Conservation (phyloP, 64 coral and sea anemone genomes). For the Porites australiensis region DNA sequence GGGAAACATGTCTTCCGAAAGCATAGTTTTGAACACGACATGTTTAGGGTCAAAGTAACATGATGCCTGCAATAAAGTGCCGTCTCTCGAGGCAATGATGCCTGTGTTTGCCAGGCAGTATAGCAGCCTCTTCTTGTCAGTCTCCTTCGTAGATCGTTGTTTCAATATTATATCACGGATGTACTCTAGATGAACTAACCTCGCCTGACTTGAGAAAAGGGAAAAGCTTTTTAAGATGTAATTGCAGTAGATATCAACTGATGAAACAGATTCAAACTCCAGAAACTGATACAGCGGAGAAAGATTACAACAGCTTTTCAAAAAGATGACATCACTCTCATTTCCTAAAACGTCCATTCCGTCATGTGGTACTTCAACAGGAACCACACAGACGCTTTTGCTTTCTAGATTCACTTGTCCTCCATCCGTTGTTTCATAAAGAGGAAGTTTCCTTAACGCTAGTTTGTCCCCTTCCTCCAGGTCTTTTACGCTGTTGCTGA, state of each 20-base stretch:
- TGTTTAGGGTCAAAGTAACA: slow-evolving; percentile 32
- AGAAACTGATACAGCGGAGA: slow-evolving; percentile 16
- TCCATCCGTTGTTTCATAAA: slow-evolving; percentile 43
- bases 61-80: slow-evolving; percentile 9
- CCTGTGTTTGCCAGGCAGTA: neutral
- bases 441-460: slow-evolving; percentile 21
- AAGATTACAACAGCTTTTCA: neutral
- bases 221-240: slow-evolving; percentile 43
- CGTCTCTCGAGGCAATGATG: neutral
- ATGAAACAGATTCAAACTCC: neutral
- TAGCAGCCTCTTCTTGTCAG: neutral
- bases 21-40: slow-evolving; percentile 47
- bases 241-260: slow-evolving; percentile 52
- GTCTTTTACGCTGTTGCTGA: neutral
- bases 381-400: slow-evolving; percentile 15
- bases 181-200: slow-evolving; percentile 22
- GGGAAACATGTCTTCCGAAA: neutral
- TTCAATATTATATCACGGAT: neutral
- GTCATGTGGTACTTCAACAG: slow-evolving; percentile 3
- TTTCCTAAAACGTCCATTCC: slow-evolving; percentile 36
- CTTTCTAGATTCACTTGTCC: slow-evolving; percentile 15
- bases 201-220: slow-evolving; percentile 19
- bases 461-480: neutral
- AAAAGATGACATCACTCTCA: neutral
- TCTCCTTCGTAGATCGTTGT: neutral